These are phyloP conservation scores for Thamnophis elegans DNA, from an alignment of 2,797 vertebrate genomes.

Conservation along the genomic window DNA sequence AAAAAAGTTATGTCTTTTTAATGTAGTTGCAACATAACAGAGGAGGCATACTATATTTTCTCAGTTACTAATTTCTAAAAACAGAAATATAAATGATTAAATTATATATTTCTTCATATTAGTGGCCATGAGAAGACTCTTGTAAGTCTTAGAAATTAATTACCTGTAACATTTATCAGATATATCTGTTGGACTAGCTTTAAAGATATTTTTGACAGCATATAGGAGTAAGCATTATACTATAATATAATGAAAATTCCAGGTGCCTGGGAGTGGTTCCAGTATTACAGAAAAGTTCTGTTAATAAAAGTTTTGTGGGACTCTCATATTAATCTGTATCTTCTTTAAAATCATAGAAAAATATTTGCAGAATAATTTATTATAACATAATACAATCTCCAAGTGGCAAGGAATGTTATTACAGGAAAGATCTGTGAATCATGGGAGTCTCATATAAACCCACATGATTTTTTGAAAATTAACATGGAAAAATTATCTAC, in stretches of 20 bases:
- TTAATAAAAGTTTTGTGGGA: not conserved
- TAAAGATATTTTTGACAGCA: not conserved
- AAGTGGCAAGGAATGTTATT: not conserved
- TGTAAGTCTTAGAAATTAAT: not conserved
- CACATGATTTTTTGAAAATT: not conserved
- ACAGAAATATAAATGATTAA: not conserved
- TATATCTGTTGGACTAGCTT: not conserved
- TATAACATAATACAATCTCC: not conserved
- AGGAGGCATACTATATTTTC: not conserved
- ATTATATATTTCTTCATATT: not conserved
- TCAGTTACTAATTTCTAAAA: conserved; percentile 19
- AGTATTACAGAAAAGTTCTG: not conserved
- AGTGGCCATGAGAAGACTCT: not conserved
- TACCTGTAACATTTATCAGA: not conserved
- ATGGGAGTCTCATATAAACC: not conserved
- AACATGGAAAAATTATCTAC: not conserved
- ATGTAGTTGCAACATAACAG: not conserved
- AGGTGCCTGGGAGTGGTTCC: not conserved
- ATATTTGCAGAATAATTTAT: not conserved
- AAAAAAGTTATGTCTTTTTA: not conserved
- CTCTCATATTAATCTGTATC: not conserved
- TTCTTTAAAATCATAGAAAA: not conserved
- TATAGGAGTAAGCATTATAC: not conserved
- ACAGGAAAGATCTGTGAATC: not conserved
- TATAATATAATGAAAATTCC: not conserved